A percentile compares a stretch with the other conserved stretches of the same genome.
These are phyloP conservation scores for Eublepharis macularius DNA, from an alignment of 2,113 vertebrate genomes.

Conservation along the genomic window DNA sequence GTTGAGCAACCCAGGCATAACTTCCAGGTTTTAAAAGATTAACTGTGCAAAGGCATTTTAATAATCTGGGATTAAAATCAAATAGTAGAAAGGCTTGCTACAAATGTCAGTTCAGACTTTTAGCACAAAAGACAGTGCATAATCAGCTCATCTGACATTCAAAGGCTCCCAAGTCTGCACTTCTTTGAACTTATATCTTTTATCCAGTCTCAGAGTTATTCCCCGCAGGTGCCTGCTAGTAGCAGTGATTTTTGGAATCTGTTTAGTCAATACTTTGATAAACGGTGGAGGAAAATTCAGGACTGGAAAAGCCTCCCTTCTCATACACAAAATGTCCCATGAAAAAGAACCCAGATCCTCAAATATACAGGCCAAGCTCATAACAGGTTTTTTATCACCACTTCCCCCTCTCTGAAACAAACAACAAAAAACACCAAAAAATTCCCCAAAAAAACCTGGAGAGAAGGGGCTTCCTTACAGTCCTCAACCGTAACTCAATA, in stretches of 20 bases:
- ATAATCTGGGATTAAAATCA: constrained; percentile 1
- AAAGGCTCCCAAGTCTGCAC: background rate
- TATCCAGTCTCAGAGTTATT: background rate
- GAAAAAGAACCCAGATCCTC: too few species aligned
- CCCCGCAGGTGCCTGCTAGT: background rate
- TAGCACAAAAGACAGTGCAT: background rate
- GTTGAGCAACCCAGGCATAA: constrained; percentile 9
- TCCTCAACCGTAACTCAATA: too few species aligned
- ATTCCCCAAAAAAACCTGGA: too few species aligned
- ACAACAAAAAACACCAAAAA: too few species aligned
- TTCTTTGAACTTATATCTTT: background rate
- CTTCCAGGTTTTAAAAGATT: background rate
- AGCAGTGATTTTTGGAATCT: background rate
- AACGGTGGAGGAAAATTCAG: too few species aligned
- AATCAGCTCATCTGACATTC: background rate
- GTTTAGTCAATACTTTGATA: background rate
- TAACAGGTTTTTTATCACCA: too few species aligned
- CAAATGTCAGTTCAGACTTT: background rate
- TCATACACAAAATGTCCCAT: too few species aligned
- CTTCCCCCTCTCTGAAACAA: too few species aligned
- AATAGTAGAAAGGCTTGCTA: background rate
- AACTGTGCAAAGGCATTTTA: background rate
- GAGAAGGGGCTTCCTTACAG: too few species aligned
- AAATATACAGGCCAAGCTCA: too few species aligned
- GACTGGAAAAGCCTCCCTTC: too few species aligned